phyloP scores from a whole-genome alignment of 2,113 vertebrate species.

The Sterrhoptilus dennistouni region DNA sequence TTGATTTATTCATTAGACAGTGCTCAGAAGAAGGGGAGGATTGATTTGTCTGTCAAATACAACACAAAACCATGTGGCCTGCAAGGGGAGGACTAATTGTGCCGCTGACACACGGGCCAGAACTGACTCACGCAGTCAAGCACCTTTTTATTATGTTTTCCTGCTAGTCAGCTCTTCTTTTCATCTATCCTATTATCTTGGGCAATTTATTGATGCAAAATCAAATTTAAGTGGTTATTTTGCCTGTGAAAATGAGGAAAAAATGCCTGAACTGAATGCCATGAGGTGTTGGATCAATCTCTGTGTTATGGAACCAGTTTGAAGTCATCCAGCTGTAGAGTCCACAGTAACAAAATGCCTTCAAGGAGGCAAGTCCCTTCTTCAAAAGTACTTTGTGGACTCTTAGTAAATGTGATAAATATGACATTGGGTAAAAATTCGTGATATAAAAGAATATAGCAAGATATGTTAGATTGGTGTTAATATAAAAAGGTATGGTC shows the following conservation, averaged over 20 bases:
- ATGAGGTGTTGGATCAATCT: background rate
- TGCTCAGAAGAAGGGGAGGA: constrained; percentile 53
- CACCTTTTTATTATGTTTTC: constrained; percentile 63
- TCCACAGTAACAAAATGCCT: background rate
- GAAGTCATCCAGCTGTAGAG: background rate
- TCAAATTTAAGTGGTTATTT: constrained; percentile 36
- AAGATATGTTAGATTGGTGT: too few relatives aligned
- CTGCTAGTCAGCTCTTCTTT: constrained; percentile 43
- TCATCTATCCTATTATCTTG: constrained; percentile 23
- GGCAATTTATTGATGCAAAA: constrained; percentile 39
- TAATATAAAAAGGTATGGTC: too few relatives aligned
- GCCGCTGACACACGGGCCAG: background rate
- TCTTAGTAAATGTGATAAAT: background rate
- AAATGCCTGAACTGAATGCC: background rate
- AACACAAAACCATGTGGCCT: constrained; percentile 34
- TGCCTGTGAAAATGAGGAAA: background rate
- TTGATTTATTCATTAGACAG: constrained; percentile 70
- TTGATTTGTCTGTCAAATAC: constrained; percentile 71
- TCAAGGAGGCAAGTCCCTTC: background rate
- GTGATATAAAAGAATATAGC: too few relatives aligned
- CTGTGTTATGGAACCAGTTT: background rate
- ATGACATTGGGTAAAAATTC: too few relatives aligned
- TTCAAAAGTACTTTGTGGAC: background rate
- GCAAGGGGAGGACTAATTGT: constrained; percentile 59
- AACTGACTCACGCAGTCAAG: constrained; percentile 37